These are phyloP conservation scores for Pristiophorus japonicus DNA, from an alignment of 2,113 vertebrate genomes.

Conservation along the genomic window DNA sequence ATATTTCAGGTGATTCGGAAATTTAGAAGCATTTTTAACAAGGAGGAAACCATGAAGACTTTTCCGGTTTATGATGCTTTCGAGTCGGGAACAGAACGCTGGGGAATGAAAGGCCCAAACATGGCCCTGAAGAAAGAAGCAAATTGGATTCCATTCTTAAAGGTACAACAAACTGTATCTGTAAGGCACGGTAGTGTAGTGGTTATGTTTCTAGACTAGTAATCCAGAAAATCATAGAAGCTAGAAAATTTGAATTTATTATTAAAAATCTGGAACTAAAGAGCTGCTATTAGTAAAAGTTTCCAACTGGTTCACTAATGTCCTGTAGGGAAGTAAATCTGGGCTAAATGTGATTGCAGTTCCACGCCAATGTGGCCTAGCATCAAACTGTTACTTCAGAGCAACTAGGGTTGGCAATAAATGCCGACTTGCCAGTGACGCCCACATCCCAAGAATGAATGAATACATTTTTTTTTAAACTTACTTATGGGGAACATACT, in stretches of 20 bases:
- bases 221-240: not conserved
- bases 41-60: slow-evolving; percentile 56
- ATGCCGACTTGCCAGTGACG: no score
- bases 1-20: slow-evolving; percentile 52
- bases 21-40: slow-evolving; percentile 58
- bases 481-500: no score
- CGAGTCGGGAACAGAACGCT: slow-evolving; percentile 45
- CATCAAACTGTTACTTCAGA: no score
- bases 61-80: slow-evolving; percentile 56
- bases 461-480: no score
- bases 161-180: slow-evolving; percentile 45
- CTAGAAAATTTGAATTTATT: not conserved
- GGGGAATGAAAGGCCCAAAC: slow-evolving; percentile 45
- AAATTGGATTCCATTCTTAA: slow-evolving; percentile 59
- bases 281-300: not conserved
- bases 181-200: not conserved
- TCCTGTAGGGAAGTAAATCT: not conserved
- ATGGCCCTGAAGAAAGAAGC: slow-evolving; percentile 59
- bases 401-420: no score
- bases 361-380: no score
- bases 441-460: no score
- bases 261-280: not conserved
- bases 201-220: not conserved
- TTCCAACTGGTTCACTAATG: not conserved
- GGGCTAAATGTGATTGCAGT: not conserved